Base-by-base conservation (phyloP, 2,888 invertebrate species). In the Terebella lapidaria region DNA sequence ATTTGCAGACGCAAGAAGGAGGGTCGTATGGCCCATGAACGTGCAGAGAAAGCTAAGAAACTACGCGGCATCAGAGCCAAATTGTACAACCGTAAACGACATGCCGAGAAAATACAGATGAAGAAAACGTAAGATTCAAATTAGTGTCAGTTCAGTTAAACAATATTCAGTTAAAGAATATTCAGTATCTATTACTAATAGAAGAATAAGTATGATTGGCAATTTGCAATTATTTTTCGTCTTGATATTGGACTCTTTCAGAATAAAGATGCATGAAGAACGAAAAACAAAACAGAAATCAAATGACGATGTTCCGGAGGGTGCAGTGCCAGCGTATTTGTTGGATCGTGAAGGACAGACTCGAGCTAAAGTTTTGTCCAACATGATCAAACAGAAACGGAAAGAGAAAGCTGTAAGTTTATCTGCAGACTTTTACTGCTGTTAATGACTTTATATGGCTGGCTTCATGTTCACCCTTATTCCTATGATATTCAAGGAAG, bases 311-410 rank as follows among this genome's bases (percentile, higher is more conserved):
- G 89, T 89, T 0, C 86, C 91, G 0, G 92, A 94, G 76, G 95
- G 94, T 45, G 97, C 96, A 0, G 80, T 96, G 56, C 97, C 99
- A 0, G 92, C 92, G 0, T 99, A 97, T 81, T 85, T 99, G n/a
- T 84, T 99, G 58, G 99, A 99, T 84, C 87, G 99, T 83, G 93
- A 97, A 83, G 88, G 92, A 3, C 93, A 96, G 77, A 89, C 90
- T 1, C 85, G 92, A 51, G 94, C 96, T 1, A 99, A 97, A 82
- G 91, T 97, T 25, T 84, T 99, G 0, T 96, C 96, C 0, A 99
- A 97, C 79, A 96, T 96, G 92, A 94, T 99, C 65, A 99, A 99
- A 82, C 97, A 99, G 81, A 99, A 99, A 81, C 86, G 99, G 0
- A 99, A 99, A 82, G 99, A 99, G 79, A 99, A 99, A 76, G 96